Conservation (phyloP, 2,113 vertebrate species). For the Petromus typicus region DNA sequence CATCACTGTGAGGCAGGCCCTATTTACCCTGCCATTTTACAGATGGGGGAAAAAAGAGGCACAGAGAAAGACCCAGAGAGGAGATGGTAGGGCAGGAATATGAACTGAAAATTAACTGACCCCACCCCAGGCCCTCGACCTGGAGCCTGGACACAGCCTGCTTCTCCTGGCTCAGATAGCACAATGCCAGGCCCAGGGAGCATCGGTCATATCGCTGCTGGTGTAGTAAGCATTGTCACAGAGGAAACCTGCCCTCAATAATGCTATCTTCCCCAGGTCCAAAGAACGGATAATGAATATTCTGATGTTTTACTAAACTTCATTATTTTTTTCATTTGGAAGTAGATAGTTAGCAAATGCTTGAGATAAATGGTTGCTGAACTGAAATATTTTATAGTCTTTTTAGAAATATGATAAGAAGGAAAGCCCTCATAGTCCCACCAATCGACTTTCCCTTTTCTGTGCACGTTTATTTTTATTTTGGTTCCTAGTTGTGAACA, state of each 20-base stretch:
- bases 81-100: not conserved
- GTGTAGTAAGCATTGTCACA: not conserved
- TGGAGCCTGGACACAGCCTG: not conserved
- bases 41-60: conserved; percentile 42
- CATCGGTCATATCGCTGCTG: not conserved
- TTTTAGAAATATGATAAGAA: not conserved
- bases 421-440: not conserved
- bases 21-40: not conserved
- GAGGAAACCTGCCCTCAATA: not conserved
- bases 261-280: not conserved
- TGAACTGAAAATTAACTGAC: not conserved
- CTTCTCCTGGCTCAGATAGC: not conserved
- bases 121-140: not conserved
- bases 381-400: not conserved
- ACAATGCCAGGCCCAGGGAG: not conserved
- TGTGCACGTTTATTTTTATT: conserved; percentile 24
- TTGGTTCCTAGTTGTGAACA: not conserved
- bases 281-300: not conserved
- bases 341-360: conserved; percentile 1
- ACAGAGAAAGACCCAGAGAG: not conserved
- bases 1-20: not conserved
- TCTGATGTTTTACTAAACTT: not conserved
- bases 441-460: not conserved
- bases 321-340: conserved; percentile 17
- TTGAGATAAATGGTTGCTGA: not conserved